A percentile compares a stretch with the other conserved stretches of the same genome.
These are phyloP conservation scores for Dreissena polymorpha DNA, from an alignment of 1,140 invertebrate genomes.

Conservation along the genomic window DNA sequence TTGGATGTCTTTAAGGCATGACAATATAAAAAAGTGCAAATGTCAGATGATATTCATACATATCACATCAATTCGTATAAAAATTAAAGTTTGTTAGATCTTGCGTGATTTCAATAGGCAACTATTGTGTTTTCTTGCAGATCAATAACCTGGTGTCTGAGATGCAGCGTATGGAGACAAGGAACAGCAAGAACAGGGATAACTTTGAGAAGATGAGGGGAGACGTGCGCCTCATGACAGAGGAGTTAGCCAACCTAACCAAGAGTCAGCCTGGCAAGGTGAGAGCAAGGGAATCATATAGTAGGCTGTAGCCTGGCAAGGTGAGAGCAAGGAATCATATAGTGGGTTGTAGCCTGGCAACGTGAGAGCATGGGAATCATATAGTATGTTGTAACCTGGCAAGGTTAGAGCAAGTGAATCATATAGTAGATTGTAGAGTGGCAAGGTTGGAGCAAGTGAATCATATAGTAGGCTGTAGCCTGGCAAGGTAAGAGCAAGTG, in stretches of 20 bases:
- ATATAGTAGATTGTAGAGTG: not conserved
- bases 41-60: too few species aligned
- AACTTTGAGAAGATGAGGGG: constrained; percentile 98
- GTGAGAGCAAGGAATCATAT: not conserved
- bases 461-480: too few species aligned
- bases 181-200: constrained; percentile 96
- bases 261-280: constrained; percentile 93
- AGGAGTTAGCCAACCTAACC: constrained; percentile 93
- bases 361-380: constrained; percentile 13
- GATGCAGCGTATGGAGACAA: constrained; percentile 98
- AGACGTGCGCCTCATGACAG: constrained; percentile 96
- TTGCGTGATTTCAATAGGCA: too few species aligned
- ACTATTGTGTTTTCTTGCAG: constrained; percentile 75
- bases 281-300: constrained; percentile 33
- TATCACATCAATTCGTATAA: too few species aligned
- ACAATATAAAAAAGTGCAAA: too few species aligned
- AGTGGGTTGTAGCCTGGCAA: not conserved
- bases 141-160: constrained; percentile 97
- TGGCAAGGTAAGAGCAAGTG: too few species aligned
- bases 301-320: not conserved
- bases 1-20: too few species aligned
- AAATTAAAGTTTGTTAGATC: too few species aligned
- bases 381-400: not conserved
- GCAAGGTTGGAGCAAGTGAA: too few species aligned
- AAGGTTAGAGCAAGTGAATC: not conserved